Base-by-base conservation (phyloP, 2,888 invertebrate genomes). In the Bellardia pandia region DNA sequence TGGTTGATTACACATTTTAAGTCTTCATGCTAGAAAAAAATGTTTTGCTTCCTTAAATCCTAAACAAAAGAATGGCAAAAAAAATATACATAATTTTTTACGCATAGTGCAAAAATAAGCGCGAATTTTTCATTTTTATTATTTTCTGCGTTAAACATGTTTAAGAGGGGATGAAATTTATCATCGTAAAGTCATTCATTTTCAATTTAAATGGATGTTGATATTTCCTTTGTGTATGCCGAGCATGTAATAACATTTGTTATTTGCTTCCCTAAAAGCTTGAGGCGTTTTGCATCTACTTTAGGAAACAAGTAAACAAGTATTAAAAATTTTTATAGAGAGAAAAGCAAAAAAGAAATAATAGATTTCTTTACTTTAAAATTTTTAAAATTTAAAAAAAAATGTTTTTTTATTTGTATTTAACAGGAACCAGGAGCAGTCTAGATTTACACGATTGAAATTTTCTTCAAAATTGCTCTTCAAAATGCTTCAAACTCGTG, bases 1-100 rank as follows among this genome's bases (percentile, higher is more conserved):
- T 75, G 66, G 66, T 68, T 81, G 66, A 74, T 74, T 74, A 74
- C 42, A 66, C 58, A 66, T 81, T 81, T 74, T 81, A 45, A 42
- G 23, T 56, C 58, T 16, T 37, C 42, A 58, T 8, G 58, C 53
- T 16, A 77, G 58, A 64, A 56, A 30, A 30, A 58, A 58, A 3
- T 3, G 2, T 51, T 64, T 30, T 56, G 72, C 64, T 80, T 80
- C 64, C 66, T 45, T 74, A 42, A 74, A 33, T 72, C 23, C 42
- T 42, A 45, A 74, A 58, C 8, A 30, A 23, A 23, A 45, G 11
- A 66, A 23, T 45, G 42, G 0, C 42, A 16, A 66, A 66, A 45
- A 45, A 45, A 23, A 56, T 11, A 30, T 14, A 48, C 45, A 45
- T 14, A 11, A 40, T 16, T 23, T 45, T 45, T 14, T 14, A 74